Percentiles rank a stretch among this genome's conserved stretches.
These are phyloP conservation scores for Conus ventricosus DNA, from an alignment of 1,140 invertebrate genomes.

Conservation along the genomic window DNA sequence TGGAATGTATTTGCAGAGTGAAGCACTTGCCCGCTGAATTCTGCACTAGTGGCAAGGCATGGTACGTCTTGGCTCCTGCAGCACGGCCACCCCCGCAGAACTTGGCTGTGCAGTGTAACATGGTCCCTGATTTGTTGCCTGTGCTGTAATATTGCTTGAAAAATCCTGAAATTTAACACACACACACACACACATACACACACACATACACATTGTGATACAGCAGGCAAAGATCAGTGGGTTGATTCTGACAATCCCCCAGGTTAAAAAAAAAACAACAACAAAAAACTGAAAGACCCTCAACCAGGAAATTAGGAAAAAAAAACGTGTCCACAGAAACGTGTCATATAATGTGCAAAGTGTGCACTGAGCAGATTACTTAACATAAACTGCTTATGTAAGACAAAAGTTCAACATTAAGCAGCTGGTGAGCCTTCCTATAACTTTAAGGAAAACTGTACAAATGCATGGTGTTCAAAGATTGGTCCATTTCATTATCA, in stretches of 20 bases:
- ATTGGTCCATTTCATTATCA: too few relatives aligned
- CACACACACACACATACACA: slow-evolving; percentile 9
- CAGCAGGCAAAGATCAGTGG: background rate
- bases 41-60: slow-evolving; percentile 45
- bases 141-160: slow-evolving; percentile 40
- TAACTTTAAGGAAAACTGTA: too few relatives aligned
- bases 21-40: slow-evolving; percentile 50
- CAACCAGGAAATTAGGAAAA: background rate
- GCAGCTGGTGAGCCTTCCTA: too few relatives aligned
- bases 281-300: background rate
- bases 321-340: too few relatives aligned
- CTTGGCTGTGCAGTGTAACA: slow-evolving; percentile 60
- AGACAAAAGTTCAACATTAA: too few relatives aligned
- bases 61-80: slow-evolving; percentile 45
- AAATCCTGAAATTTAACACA: background rate
- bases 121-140: slow-evolving; percentile 21
- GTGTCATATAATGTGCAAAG: too few relatives aligned
- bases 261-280: slow-evolving; percentile 33
- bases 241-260: too few relatives aligned
- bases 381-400: too few relatives aligned
- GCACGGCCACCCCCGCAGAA: slow-evolving; percentile 52
- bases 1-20: slow-evolving; percentile 45
- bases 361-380: too few relatives aligned
- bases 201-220: background rate
- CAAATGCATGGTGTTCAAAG: too few relatives aligned